phyloP scores from a whole-genome alignment of 2,888 invertebrate species.

The Isoperla grammatica region DNA sequence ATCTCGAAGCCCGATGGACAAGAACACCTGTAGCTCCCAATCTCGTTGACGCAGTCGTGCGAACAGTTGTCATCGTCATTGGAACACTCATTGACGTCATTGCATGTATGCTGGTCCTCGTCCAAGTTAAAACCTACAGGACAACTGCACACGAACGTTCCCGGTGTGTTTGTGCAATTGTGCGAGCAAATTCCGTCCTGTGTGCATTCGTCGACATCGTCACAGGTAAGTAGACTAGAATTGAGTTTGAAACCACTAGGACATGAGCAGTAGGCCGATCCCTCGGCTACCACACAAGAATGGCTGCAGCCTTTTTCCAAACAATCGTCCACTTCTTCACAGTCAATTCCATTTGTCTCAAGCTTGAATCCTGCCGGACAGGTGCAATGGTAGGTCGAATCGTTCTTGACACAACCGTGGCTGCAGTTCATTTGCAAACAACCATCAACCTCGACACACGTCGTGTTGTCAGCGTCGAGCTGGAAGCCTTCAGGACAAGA shows the following conservation, averaged over 20 bases:
- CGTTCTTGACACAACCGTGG: no score
- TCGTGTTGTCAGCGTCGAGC: conserved; percentile 41
- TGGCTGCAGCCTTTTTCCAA: background rate
- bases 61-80: conserved; percentile 40
- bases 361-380: background rate
- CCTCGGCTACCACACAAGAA: no score
- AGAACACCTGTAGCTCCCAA: conserved; percentile 48
- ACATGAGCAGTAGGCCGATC: background rate
- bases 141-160: conserved; percentile 49
- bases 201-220: conserved; percentile 49
- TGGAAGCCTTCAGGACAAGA: conserved; percentile 46
- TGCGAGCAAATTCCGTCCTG: conserved; percentile 41
- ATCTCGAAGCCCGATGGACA: conserved; percentile 46
- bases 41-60: conserved; percentile 45
- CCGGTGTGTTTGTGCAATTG: conserved; percentile 45
- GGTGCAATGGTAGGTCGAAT: background rate
- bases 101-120: conserved; percentile 32
- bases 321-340: conserved; percentile 1
- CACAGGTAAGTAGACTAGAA: conserved; percentile 26
- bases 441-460: conserved; percentile 46
- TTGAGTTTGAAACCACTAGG: background rate
- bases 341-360: background rate
- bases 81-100: conserved; percentile 47
- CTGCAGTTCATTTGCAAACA: conserved; percentile 33
- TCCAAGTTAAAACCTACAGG: conserved; percentile 44